Base-by-base conservation (phyloP, 1,140 invertebrate genomes). In the Drosophila mayri region DNA sequence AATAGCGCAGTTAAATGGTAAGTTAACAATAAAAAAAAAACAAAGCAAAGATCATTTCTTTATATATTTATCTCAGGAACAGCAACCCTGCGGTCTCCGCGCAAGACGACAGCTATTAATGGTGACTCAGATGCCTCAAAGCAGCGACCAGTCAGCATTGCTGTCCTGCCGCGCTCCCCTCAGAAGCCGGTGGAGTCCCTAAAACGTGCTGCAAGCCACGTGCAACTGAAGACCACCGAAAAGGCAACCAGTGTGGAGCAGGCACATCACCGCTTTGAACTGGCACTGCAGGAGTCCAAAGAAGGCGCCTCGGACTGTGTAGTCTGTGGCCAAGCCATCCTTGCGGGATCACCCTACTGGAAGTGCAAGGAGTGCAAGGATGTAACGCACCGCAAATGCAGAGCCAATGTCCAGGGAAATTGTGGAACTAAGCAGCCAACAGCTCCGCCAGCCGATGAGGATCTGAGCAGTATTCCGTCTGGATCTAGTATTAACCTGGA, bases 311-410 rank as follows among this genome's bases (percentile, higher is more conserved):
- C 55, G 0, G 41, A 43, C 6, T 93, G 92, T 35, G 25, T 75
- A 28, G 88, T 73, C 7, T 93, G 92, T 50, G 52, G 72, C 0
- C 71, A 81, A n/a, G 28, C 55, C 7, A 82, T 93, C 14, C 10
- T 92, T 2, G 73, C 77, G 10, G 86, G 82, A 0, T 79, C 82
- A 1, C 70, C 92, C 1, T 92, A 79, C 50, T 93, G 92, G 92
- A 85, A 80, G 30, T 93, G 92, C 47, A 90, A 74, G 40, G 91
- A 92, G 50, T 93, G 92, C 60, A 92, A 92, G 25, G 54, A 65
- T 14, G 71, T 76, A 64, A 50, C 82, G 37, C 75, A 91, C 87
- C 63, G 91, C 52, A 75, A 93, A 86, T 91, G 91, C 28, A 76
- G 92, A 0, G 30, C 79, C 18, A 78, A 78, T 43, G 84, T 88